Base-by-base conservation (phyloP, 2,888 invertebrate species). In the Orthosia gracilis region DNA sequence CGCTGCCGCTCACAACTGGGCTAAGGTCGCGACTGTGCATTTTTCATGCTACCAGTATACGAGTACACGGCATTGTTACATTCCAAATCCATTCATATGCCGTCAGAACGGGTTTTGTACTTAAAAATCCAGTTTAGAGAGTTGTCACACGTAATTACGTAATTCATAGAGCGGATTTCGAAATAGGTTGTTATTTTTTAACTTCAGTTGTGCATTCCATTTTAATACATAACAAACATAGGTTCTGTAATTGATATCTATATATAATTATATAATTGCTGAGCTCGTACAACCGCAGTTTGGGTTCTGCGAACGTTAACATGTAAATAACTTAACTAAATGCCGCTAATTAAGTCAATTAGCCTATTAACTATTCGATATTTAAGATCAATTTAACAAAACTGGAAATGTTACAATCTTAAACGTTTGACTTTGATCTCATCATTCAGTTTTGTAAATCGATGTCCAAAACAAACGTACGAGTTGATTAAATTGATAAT, bases 1-100 rank as follows among this genome's bases (percentile, higher is more conserved):
- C 86, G 86, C 84, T 86, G 87, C 85, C 88, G 90, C 88, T 87
- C 77, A 82, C 90, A 94, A 93, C 89, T 94, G 88, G 94, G 95
- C 94, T 94, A 95, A 96, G 95, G 95, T 93, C 94, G 92, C 88
- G 85, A 82, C 87, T 88, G 90, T 92, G 92, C 93, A 93, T 94
- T 94, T 95, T 95, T 92, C 91, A 92, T 85, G 84, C 84, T 81
- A 87, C 83, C 88, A 88, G 89, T 88, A 85, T 80, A 79, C 72
- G 78, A 76, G 78, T 73, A 76, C 79, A 70, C 65, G 71, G 85
- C 82, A 87, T 84, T 85, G 85, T 85, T 85, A 85, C 86, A 87
- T 77, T 85, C 82, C 82, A 73, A 80, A 85, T 82, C 77, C 85
- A 87, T 87, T 85, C 82, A 87, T 86, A 84, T 82, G 78, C 68